A percentile compares a stretch with the other conserved stretches of the same genome.
phyloP scores from a whole-genome alignment of 35 echinoderm and acorn worm species.

The Holothuria glaberrima region DNA sequence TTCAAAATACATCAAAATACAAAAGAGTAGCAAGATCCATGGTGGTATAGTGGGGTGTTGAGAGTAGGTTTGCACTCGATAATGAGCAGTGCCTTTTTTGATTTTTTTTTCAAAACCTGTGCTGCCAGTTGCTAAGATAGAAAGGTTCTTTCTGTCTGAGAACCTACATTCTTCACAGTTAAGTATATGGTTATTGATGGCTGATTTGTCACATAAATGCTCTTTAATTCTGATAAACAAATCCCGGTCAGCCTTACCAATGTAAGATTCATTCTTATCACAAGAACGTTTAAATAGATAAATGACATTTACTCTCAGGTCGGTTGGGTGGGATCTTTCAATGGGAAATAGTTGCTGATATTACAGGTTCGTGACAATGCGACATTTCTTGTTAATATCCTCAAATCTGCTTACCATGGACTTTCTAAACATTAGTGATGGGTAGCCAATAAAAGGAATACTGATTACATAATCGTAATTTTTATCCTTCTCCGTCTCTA shows the following conservation, averaged over 20 bases:
- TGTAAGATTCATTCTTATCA: too few species aligned
- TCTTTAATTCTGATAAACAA: background rate
- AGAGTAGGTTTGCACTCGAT: background rate
- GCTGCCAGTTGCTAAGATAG: constrained; percentile 1
- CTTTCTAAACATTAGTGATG: too few species aligned
- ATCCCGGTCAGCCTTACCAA: background rate
- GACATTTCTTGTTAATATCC: too few species aligned
- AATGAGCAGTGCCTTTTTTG: background rate
- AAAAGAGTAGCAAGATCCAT: background rate
- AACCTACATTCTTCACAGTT: background rate
- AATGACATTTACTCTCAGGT: too few species aligned
- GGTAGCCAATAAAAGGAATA: too few species aligned
- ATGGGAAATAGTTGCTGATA: too few species aligned
- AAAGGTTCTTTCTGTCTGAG: too few species aligned
- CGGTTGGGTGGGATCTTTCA: background rate
- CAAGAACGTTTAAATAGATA: too few species aligned
- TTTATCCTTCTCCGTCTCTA: too few species aligned
- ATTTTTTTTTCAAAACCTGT: background rate
- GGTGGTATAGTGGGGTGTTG: background rate
- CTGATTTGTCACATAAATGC: background rate
- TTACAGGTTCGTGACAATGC: too few species aligned
- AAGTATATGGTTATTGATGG: background rate
- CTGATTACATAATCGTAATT: too few species aligned
- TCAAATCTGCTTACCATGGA: too few species aligned
- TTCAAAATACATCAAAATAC: constrained; percentile 9